phyloP scores from a whole-genome alignment of 2,113 vertebrate genomes.

The Eolophus roseicapilla region DNA sequence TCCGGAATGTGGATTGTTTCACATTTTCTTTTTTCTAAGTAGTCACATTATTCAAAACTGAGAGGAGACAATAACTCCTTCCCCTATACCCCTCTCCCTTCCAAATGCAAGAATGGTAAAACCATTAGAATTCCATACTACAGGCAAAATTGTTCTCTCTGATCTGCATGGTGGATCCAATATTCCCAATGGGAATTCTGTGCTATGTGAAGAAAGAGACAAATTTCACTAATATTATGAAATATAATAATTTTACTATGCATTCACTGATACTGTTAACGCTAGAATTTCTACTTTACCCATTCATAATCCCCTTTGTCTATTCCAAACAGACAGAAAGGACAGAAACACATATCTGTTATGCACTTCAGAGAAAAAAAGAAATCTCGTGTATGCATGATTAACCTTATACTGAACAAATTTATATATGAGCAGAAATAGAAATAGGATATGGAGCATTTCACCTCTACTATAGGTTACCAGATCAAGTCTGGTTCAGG shows the following conservation, averaged over 20 bases:
- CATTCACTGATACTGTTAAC: neutral
- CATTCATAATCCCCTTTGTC: neutral
- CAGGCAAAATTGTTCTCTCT: neutral
- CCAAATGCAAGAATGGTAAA: neutral
- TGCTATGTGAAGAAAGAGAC: slow-evolving; percentile 6
- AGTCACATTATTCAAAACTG: neutral
- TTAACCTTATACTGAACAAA: slow-evolving; percentile 27
- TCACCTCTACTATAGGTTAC: slow-evolving; percentile 29
- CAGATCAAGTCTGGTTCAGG: neutral
- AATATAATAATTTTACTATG: neutral
- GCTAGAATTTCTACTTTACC: neutral
- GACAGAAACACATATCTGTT: neutral
- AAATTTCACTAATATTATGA: slow-evolving; percentile 32
- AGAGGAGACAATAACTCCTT: neutral
- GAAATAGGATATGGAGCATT: slow-evolving; percentile 51
- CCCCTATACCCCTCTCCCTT: neutral
- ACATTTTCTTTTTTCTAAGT: neutral
- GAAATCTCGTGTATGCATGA: neutral
- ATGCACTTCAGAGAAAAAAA: neutral
- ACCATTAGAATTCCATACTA: neutral
- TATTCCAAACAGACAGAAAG: neutral
- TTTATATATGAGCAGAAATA: neutral
- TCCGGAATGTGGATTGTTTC: neutral
- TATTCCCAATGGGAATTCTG: slow-evolving; percentile 17
- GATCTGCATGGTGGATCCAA: neutral